Conservation (phyloP, 2,888 invertebrate genomes). For the Macrosiphum euphorbiae region DNA sequence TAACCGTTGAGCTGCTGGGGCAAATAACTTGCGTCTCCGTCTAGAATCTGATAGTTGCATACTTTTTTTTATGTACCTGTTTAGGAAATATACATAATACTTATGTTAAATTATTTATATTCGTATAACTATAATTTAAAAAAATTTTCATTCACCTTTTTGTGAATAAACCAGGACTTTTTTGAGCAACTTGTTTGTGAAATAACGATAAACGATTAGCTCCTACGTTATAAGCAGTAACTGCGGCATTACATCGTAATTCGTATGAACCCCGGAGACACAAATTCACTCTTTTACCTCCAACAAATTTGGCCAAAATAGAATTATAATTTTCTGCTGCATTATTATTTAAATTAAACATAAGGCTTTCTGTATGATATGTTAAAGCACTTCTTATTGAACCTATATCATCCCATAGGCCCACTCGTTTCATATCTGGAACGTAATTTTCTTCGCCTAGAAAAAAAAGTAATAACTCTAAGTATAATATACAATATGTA, state of each 20-base stretch:
- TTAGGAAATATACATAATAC: too few species aligned
- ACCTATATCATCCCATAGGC: too few species aligned
- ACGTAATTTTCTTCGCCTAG: too few species aligned
- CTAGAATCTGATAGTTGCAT: background rate
- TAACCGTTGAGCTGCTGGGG: background rate
- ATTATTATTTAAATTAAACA: background rate
- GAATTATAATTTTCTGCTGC: background rate
- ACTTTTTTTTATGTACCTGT: slow-evolving; percentile 1
- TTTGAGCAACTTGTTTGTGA: background rate
- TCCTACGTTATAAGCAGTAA: slow-evolving; percentile 3
- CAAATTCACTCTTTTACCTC: background rate
- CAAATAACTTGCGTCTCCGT: background rate
- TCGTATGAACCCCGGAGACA: background rate
- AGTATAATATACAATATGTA: too few species aligned
- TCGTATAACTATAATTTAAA: too few species aligned
- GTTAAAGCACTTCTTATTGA: background rate
- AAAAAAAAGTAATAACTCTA: too few species aligned
- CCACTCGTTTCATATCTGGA: too few species aligned
- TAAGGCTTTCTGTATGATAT: background rate
- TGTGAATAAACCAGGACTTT: background rate
- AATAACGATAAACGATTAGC: background rate
- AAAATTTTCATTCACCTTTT: too few species aligned
- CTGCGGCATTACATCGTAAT: slow-evolving; percentile 10
- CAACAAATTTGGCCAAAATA: slow-evolving; percentile 5
- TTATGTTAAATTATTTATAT: too few species aligned